phyloP scores from a whole-genome alignment of 2,113 vertebrate genomes.

The Microcebus lehilahytsara region DNA sequence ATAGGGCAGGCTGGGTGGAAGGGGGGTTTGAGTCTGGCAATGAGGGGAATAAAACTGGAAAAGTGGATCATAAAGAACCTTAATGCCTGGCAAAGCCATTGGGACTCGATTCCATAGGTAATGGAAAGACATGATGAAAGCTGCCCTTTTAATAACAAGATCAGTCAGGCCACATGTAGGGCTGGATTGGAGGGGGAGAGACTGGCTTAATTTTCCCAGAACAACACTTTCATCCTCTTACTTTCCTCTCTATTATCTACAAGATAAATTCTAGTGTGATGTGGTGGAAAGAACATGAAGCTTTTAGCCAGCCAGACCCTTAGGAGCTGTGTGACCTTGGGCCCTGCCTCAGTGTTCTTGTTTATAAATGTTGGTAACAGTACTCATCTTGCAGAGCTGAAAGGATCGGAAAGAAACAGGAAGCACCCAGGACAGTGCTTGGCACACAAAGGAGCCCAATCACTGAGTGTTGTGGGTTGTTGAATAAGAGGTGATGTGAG shows the following conservation, averaged over 20 bases:
- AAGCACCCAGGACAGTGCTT: not conserved
- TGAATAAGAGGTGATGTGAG: not conserved
- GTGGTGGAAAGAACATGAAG: not conserved
- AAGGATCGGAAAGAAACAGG: not conserved
- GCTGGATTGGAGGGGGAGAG: not conserved
- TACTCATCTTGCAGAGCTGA: not conserved
- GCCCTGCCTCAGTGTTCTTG: slow-evolving; percentile 36
- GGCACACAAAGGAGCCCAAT: not conserved
- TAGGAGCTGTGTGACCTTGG: not conserved
- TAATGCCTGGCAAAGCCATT: not conserved
- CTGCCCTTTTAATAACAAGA: not conserved
- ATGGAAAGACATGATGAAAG: not conserved
- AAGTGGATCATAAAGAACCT: not conserved
- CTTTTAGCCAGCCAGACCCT: slow-evolving; percentile 8
- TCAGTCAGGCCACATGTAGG: not conserved
- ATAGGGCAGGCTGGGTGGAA: not conserved
- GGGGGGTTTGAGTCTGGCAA: not conserved
- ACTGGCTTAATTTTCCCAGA: not conserved
- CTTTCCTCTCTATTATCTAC: not conserved
- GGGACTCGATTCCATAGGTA: not conserved
- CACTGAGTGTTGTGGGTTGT: not conserved
- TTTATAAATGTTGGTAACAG: not conserved
- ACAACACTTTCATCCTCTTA: slow-evolving; percentile 18
- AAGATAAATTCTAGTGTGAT: slow-evolving; percentile 14
- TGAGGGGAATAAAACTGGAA: not conserved